Conservation (phyloP, 2,888 invertebrate species). For the Dicycla oo region DNA sequence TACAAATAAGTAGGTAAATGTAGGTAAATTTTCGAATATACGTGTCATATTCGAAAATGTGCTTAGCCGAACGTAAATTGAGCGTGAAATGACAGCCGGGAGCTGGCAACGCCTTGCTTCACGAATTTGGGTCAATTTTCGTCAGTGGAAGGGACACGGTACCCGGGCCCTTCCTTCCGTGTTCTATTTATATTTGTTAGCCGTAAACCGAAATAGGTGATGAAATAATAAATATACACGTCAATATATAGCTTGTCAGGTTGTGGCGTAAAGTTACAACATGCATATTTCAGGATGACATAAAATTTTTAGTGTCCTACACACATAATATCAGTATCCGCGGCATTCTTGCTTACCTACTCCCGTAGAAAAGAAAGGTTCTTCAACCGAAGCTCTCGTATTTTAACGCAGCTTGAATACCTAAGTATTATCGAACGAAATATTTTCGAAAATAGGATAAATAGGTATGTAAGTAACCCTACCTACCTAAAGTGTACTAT, state of each 20-base stretch:
- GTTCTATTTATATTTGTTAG: slow-evolving; percentile 71
- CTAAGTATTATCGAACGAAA: neutral
- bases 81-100: slow-evolving; percentile 81
- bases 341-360: neutral
- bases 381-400: neutral
- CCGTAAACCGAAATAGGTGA: slow-evolving; percentile 67
- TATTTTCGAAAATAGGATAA: neutral
- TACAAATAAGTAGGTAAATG: slow-evolving; percentile 45
- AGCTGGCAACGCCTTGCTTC: slow-evolving; percentile 70
- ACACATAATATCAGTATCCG: neutral
- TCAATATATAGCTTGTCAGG: slow-evolving; percentile 57
- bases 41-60: slow-evolving; percentile 71
- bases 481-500: too few species aligned
- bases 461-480: too few species aligned
- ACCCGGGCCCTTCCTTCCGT: slow-evolving; percentile 69
- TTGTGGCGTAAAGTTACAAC: slow-evolving; percentile 42
- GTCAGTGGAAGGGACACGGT: slow-evolving; percentile 66
- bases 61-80: slow-evolving; percentile 79
- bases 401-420: neutral
- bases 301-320: slow-evolving; percentile 1
- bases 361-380: neutral
- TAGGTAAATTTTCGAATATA: slow-evolving; percentile 65
- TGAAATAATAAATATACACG: slow-evolving; percentile 58
- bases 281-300: slow-evolving; percentile 24
- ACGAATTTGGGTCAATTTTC: slow-evolving; percentile 82